phyloP scores from a whole-genome alignment of 1,140 invertebrate species.

The Heliconius eleuchia region DNA sequence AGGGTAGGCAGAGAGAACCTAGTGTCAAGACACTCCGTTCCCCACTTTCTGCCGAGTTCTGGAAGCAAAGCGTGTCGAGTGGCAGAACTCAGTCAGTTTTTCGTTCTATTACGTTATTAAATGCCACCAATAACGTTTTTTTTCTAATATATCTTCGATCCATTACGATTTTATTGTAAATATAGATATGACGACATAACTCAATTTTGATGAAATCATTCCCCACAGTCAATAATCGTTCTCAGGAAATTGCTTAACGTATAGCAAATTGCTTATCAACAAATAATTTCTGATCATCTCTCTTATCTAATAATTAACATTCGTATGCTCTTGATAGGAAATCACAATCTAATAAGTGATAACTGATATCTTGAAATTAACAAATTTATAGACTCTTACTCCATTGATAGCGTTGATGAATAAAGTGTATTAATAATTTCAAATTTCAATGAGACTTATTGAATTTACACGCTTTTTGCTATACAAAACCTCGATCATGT shows the following conservation, averaged over 20 bases:
- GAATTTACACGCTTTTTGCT: background rate
- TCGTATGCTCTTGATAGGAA: conserved; percentile 7
- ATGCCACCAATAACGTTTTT: no score
- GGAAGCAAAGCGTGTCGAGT: no score
- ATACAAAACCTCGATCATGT: background rate
- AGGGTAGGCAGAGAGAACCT: no score
- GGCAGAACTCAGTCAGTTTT: no score
- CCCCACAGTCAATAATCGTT: conserved; percentile 24
- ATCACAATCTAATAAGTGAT: conserved; percentile 7
- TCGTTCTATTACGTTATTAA: no score
- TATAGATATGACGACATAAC: no score
- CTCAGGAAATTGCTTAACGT: background rate
- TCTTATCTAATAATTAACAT: conserved; percentile 17
- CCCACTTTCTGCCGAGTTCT: no score
- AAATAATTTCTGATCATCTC: background rate
- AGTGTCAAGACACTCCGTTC: no score
- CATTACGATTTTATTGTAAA: no score
- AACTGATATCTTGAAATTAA: conserved; percentile 7
- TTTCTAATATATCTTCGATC: no score
- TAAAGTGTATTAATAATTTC: background rate
- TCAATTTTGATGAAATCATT: no score
- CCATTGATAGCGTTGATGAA: background rate
- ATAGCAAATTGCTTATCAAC: conserved; percentile 31
- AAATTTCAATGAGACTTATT: conserved; percentile 14
- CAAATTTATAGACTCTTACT: background rate